Evolutionary conservation across 2,888 invertebrate species (phyloP).

Genomic region (Meghimatium bilineatum): DNA sequence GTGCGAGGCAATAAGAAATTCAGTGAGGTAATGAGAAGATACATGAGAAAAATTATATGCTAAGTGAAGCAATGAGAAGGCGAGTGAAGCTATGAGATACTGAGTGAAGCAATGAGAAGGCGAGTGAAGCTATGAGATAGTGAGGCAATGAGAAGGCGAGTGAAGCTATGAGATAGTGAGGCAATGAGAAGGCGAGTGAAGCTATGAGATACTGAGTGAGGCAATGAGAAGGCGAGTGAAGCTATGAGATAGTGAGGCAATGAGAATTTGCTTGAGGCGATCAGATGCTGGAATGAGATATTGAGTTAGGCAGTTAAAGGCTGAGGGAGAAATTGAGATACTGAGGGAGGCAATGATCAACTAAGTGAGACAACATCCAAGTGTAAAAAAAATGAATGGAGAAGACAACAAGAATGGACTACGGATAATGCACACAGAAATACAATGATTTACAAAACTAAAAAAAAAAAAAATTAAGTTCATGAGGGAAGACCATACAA

Average conservation of each 20-base stretch:
- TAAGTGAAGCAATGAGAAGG: neutral
- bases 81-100: neutral
- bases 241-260: neutral
- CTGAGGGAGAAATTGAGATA: neutral
- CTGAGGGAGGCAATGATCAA: neutral
- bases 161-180: neutral
- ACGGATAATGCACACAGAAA: too few species aligned
- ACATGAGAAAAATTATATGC: too few species aligned
- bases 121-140: neutral
- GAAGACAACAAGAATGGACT: too few species aligned
- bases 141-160: neutral
- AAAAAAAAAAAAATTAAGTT: too few species aligned
- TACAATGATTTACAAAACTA: too few species aligned
- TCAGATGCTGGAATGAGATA: neutral
- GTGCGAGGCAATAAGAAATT: neutral
- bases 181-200: too few species aligned
- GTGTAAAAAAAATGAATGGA: too few species aligned
- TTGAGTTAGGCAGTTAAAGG: too few species aligned
- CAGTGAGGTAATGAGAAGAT: neutral
- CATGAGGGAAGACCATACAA: too few species aligned
- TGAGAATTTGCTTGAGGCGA: neutral
- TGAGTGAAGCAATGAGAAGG: neutral
- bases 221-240: neutral
- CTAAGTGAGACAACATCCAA: too few species aligned
- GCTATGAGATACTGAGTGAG: too few species aligned